These are phyloP conservation scores for Calliphora vomitoria DNA, from an alignment of 2,888 invertebrate genomes.

Conservation along the genomic window DNA sequence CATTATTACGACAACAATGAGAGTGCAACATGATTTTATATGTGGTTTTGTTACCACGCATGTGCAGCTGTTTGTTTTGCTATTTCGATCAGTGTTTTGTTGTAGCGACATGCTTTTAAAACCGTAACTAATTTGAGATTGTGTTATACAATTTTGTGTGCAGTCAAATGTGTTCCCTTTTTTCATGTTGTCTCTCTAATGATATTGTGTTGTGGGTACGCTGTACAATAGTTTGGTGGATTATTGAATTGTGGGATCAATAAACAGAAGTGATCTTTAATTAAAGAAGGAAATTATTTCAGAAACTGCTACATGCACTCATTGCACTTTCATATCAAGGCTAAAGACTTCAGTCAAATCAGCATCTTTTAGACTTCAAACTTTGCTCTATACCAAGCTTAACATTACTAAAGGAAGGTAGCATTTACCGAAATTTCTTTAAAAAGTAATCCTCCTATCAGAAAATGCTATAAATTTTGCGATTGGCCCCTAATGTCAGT, in stretches of 20 bases:
- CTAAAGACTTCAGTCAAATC: too few species aligned
- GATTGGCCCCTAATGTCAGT: too few species aligned
- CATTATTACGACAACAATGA: conserved; percentile 7
- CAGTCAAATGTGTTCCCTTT: conserved; percentile 37
- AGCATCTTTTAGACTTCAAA: too few species aligned
- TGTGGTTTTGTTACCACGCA: conserved; percentile 45
- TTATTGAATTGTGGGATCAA: conserved; percentile 1
- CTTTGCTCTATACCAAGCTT: too few species aligned
- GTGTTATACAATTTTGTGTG: conserved; percentile 22
- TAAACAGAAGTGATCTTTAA: too few species aligned
- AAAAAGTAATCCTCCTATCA: too few species aligned
- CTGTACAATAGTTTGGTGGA: not conserved
- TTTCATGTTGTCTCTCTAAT: conserved; percentile 30
- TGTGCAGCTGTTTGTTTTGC: conserved; percentile 56
- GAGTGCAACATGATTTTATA: conserved; percentile 18
- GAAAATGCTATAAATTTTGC: too few species aligned
- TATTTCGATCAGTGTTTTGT: not conserved
- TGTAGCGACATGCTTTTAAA: not conserved
- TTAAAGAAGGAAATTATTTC: too few species aligned
- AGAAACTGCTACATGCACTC: too few species aligned
- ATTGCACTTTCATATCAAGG: too few species aligned
- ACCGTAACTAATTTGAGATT: conserved; percentile 40
- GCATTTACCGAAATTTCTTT: too few species aligned
- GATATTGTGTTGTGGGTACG: not conserved
- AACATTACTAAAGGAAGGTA: too few species aligned